phyloP scores from a whole-genome alignment of 2,113 vertebrate genomes.

The Delphinus delphis region DNA sequence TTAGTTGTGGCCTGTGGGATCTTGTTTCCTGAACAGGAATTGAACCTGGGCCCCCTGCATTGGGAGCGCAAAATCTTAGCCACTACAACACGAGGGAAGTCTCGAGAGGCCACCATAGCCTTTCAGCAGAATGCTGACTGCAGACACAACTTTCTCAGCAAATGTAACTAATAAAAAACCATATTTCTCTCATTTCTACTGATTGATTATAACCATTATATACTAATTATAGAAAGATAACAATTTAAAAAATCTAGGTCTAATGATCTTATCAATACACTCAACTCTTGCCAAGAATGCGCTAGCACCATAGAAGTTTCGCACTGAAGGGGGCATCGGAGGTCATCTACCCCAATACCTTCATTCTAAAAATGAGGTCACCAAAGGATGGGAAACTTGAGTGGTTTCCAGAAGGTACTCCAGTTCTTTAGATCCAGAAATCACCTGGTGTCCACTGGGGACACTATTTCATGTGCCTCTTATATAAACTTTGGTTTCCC shows the following conservation, averaged over 20 bases:
- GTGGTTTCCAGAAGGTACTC: not conserved
- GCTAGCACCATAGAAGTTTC: not conserved
- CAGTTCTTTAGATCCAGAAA: not conserved
- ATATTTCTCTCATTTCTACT: not conserved
- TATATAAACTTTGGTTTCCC: not conserved
- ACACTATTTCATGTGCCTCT: not conserved
- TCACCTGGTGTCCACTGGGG: not conserved
- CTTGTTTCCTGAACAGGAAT: too few relatives aligned
- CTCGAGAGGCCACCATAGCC: not conserved
- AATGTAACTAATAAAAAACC: not conserved
- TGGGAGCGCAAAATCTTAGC: too few relatives aligned
- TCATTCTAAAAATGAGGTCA: conserved; percentile 38
- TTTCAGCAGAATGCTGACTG: not conserved
- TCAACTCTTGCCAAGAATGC: not conserved
- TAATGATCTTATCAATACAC: not conserved
- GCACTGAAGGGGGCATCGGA: not conserved
- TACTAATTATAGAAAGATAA: not conserved
- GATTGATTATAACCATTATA: not conserved
- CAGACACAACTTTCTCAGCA: not conserved
- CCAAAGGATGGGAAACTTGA: not conserved
- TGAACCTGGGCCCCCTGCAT: too few relatives aligned
- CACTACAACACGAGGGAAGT: too few relatives aligned
- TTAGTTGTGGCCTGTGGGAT: too few relatives aligned
- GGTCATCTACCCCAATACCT: not conserved
- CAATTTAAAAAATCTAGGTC: not conserved